A percentile compares a stretch with the other conserved stretches of the same genome.
Evolutionary conservation across 2,797 vertebrate genomes (phyloP).

Genomic region (Ceryle rudis): DNA sequence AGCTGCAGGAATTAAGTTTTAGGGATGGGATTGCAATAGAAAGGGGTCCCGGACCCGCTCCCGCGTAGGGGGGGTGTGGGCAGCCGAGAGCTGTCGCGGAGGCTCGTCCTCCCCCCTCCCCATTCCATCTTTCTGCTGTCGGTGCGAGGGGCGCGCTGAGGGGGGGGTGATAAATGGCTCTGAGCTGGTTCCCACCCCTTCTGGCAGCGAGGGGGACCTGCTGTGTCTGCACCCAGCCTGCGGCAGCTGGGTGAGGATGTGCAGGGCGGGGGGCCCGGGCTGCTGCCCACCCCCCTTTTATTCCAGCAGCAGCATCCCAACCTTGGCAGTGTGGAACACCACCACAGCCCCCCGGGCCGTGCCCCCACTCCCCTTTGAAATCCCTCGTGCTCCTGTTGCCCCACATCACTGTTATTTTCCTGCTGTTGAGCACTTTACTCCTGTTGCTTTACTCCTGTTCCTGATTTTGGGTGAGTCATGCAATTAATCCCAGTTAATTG

Average conservation of each 20-base stretch:
- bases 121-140: rapidly evolving
- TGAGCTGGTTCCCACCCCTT: neutral
- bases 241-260: neutral
- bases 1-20: neutral
- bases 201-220: neutral
- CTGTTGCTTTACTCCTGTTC: constrained; percentile 47
- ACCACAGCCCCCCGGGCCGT: neutral
- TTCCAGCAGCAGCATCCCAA: neutral
- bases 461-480: constrained; percentile 35
- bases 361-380: neutral
- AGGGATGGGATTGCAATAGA: neutral
- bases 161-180: neutral
- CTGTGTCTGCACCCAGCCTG: neutral
- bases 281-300: neutral
- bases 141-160: neutral
- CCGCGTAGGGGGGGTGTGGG: rapidly evolving
- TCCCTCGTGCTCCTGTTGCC: neutral
- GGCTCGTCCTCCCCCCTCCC: neutral
- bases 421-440: neutral
- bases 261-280: too few relatives aligned
- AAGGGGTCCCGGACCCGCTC: rapidly evolving
- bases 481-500: constrained; percentile 65
- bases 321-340: neutral
- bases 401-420: neutral
- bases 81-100: neutral